These are phyloP conservation scores for Chouioia cunea DNA, from an alignment of 2,888 invertebrate species.

Conservation along the genomic window DNA sequence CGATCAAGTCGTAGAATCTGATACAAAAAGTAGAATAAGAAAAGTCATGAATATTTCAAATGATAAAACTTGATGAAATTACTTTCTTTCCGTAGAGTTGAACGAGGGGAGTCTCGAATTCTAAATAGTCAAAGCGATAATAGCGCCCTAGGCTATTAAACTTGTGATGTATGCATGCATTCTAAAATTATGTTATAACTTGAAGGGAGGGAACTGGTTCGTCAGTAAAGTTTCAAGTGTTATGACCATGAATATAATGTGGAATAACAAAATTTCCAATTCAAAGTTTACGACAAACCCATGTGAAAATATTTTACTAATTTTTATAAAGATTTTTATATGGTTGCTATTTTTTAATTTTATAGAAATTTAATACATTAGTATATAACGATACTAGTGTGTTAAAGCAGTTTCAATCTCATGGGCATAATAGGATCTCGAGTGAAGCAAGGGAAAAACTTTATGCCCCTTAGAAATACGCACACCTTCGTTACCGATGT, in stretches of 20 bases:
- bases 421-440: too few species aligned
- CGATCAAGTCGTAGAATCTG: background rate
- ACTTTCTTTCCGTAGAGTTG: background rate
- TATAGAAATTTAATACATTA: too few species aligned
- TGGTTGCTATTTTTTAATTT: too few species aligned
- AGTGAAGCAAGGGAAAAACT: too few species aligned
- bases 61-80: background rate
- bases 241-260: background rate
- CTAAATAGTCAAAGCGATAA: conserved; percentile 8
- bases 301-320: too few species aligned
- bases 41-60: conserved; percentile 8
- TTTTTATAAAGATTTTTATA: too few species aligned
- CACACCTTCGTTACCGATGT: too few species aligned
- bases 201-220: background rate
- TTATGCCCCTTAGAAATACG: too few species aligned
- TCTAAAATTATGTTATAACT: conserved; percentile 30
- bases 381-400: too few species aligned
- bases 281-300: too few species aligned
- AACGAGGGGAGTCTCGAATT: conserved; percentile 1
- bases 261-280: too few species aligned
- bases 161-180: conserved; percentile 38
- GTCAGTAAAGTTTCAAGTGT: conserved; percentile 12
- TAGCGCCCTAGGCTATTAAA: conserved; percentile 22
- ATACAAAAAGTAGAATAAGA: conserved; percentile 11
- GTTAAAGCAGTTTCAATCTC: too few species aligned